Evolutionary conservation across 2,888 invertebrate species (phyloP).

Genomic region (Ommatoiulus sabulosus): DNA sequence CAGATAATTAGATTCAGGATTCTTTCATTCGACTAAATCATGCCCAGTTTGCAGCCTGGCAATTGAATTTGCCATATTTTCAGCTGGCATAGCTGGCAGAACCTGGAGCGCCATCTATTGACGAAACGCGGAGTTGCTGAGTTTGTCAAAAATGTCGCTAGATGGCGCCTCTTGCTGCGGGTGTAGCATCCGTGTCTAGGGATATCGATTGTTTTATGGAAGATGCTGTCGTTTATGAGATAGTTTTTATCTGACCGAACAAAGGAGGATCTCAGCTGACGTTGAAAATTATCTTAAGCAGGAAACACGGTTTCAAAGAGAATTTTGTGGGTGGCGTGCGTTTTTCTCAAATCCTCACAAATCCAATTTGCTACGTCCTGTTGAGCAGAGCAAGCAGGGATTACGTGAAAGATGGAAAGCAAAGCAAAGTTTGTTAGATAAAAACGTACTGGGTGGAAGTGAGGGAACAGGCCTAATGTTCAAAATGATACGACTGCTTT

Average conservation of each 20-base stretch:
- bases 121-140: background rate
- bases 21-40: no score
- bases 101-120: background rate
- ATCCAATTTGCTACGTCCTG: slow-evolving; percentile 40
- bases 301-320: slow-evolving; percentile 9
- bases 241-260: background rate
- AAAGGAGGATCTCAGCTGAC: slow-evolving; percentile 35
- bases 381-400: background rate
- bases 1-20: no score
- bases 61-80: no score
- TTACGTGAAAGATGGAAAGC: slow-evolving; percentile 16
- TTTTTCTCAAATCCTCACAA: background rate
- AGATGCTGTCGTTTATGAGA: background rate
- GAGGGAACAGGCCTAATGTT: background rate
- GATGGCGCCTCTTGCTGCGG: background rate
- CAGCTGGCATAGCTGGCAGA: background rate
- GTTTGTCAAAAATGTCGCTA: background rate
- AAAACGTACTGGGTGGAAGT: background rate
- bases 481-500: background rate
- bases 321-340: slow-evolving; percentile 34
- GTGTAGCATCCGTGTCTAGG: background rate
- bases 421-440: slow-evolving; percentile 24
- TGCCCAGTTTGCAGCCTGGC: no score
- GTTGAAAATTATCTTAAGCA: slow-evolving; percentile 31
- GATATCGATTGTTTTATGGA: slow-evolving; percentile 15